Evolutionary conservation across 2,113 vertebrate species (phyloP).

Genomic region (Gopherus flavomarginatus): DNA sequence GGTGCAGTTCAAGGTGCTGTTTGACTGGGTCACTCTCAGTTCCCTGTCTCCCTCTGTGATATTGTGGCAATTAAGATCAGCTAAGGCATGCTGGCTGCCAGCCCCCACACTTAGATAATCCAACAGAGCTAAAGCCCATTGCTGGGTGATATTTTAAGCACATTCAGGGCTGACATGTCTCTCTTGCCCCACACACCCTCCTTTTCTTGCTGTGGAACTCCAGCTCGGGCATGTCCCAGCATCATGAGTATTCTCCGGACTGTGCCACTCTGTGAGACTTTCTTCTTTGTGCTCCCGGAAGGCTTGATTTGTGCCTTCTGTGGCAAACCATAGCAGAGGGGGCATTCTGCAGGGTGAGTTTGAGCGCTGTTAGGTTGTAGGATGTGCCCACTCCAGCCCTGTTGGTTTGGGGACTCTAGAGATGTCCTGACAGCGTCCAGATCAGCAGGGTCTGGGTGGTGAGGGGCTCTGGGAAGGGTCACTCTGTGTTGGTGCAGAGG

Average conservation of each 20-base stretch:
- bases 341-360: background rate
- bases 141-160: background rate
- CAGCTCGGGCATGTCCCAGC: background rate
- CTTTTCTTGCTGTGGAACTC: background rate
- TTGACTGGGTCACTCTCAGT: background rate
- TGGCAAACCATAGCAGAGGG: background rate
- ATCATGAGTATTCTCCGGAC: rapidly evolving
- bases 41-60: background rate
- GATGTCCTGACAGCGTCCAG: background rate
- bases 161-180: background rate
- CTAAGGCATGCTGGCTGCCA: background rate
- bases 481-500: background rate
- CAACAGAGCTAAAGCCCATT: background rate
- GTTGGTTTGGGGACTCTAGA: background rate
- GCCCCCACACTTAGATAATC: background rate
- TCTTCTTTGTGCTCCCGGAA: background rate
- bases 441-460: background rate
- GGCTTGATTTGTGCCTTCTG: background rate
- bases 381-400: background rate
- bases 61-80: background rate
- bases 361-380: background rate
- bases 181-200: background rate
- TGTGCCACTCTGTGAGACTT: background rate
- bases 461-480: background rate
- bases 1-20: background rate